These are phyloP conservation scores for Arctocebus calabarensis DNA, from an alignment of 2,797 vertebrate species.

Conservation along the genomic window DNA sequence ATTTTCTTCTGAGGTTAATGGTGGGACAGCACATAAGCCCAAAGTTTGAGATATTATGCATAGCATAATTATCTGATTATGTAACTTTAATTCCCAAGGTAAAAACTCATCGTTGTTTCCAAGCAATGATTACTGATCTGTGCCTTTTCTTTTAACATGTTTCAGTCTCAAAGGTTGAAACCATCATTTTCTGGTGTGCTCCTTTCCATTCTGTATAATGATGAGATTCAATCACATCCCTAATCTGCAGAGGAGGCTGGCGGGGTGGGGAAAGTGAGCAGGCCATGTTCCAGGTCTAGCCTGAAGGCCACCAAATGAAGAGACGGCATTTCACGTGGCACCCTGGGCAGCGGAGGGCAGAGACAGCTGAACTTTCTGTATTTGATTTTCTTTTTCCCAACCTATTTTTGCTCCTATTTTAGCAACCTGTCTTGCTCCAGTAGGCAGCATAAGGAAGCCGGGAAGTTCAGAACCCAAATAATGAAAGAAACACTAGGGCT, in stretches of 20 bases:
- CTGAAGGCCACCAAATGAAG: background rate
- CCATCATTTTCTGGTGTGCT: background rate
- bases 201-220: background rate
- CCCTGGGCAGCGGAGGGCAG: background rate
- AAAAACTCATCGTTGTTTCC: background rate
- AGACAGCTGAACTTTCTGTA: background rate
- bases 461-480: background rate
- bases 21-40: background rate
- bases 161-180: background rate
- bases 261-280: rapidly evolving
- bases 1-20: background rate
- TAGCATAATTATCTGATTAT: background rate
- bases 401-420: background rate
- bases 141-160: background rate
- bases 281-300: background rate
- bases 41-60: background rate
- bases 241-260: too few relatives aligned
- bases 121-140: background rate
- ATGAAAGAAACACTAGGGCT: background rate
- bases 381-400: background rate
- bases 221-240: background rate
- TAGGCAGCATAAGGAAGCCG: background rate
- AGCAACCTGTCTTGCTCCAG: conserved; percentile 25
- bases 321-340: background rate
- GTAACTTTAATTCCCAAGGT: background rate